Evolutionary conservation across 2,888 invertebrate genomes (phyloP).

Genomic region (Habroteleia sp.): DNA sequence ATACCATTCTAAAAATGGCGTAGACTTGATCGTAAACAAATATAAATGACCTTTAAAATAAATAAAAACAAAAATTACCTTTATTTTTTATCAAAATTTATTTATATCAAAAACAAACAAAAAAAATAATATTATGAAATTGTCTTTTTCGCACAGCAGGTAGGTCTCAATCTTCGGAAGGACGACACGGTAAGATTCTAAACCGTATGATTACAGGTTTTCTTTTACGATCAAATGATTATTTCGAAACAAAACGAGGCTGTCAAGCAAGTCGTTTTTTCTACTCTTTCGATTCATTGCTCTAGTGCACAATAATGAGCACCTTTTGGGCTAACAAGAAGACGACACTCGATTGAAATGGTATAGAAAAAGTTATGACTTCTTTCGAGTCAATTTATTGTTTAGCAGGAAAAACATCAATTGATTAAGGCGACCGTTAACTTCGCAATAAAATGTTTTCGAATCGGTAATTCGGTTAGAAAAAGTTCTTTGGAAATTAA

Average conservation of each 20-base stretch:
- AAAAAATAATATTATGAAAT: too few relatives aligned
- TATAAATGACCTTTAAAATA: too few relatives aligned
- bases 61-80: too few relatives aligned
- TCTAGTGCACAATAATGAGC: slow-evolving; percentile 40
- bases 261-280: slow-evolving; percentile 15
- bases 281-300: slow-evolving; percentile 25
- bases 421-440: slow-evolving; percentile 26
- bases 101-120: too few relatives aligned
- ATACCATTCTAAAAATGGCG: too few relatives aligned
- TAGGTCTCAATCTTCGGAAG: too few relatives aligned
- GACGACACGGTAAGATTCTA: too few relatives aligned
- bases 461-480: slow-evolving; percentile 10
- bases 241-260: slow-evolving; percentile 35
- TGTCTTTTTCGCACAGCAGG: too few relatives aligned
- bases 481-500: too few relatives aligned
- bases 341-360: slow-evolving; percentile 15
- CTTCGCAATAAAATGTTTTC: slow-evolving; percentile 16
- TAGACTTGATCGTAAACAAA: too few relatives aligned
- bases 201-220: slow-evolving; percentile 40
- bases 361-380: slow-evolving; percentile 39
- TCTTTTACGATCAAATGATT: slow-evolving; percentile 38
- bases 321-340: slow-evolving; percentile 35
- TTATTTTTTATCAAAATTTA: too few relatives aligned
- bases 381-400: slow-evolving; percentile 8
- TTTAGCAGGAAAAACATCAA: slow-evolving; percentile 7